These are phyloP conservation scores for Yponomeuta evonymella DNA, from an alignment of 2,888 invertebrate genomes.

Conservation along the genomic window DNA sequence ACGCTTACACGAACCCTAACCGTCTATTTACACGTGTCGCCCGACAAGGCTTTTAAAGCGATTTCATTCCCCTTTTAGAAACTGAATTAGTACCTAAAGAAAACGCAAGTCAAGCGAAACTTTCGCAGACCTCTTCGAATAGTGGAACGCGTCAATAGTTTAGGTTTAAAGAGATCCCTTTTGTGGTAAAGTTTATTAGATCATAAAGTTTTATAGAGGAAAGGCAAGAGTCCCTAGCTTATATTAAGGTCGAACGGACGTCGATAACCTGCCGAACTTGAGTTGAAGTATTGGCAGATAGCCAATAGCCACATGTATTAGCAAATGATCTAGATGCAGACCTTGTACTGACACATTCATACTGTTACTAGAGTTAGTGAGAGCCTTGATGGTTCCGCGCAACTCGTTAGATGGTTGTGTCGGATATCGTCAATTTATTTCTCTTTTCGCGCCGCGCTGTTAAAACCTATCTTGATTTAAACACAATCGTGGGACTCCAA, in stretches of 20 bases:
- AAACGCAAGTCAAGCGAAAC: not conserved
- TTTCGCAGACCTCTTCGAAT: constrained; percentile 23
- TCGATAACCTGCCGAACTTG: constrained; percentile 61
- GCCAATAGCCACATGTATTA: constrained; percentile 34
- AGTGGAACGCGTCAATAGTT: constrained; percentile 42
- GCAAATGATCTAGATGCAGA: not conserved
- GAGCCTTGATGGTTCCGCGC: not conserved
- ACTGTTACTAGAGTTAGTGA: not conserved
- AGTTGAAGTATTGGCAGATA: constrained; percentile 42
- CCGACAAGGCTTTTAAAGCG: not conserved
- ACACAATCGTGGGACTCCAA: constrained; percentile 44
- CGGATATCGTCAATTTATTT: not conserved
- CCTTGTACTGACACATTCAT: constrained; percentile 1
- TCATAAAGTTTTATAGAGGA: constrained; percentile 32
- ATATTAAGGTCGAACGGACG: constrained; percentile 58
- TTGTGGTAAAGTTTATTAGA: constrained; percentile 46
- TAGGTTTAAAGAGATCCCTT: constrained; percentile 53
- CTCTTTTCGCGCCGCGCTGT: not conserved
- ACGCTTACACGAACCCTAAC: not conserved
- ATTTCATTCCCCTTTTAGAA: not conserved
- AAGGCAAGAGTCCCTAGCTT: constrained; percentile 46
- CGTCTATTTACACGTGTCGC: not conserved
- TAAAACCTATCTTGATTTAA: constrained; percentile 27
- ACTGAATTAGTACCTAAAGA: not conserved
- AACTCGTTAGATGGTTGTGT: not conserved